phyloP scores from a whole-genome alignment of 2,888 invertebrate genomes.

The Koerneria pararmatus region DNA sequence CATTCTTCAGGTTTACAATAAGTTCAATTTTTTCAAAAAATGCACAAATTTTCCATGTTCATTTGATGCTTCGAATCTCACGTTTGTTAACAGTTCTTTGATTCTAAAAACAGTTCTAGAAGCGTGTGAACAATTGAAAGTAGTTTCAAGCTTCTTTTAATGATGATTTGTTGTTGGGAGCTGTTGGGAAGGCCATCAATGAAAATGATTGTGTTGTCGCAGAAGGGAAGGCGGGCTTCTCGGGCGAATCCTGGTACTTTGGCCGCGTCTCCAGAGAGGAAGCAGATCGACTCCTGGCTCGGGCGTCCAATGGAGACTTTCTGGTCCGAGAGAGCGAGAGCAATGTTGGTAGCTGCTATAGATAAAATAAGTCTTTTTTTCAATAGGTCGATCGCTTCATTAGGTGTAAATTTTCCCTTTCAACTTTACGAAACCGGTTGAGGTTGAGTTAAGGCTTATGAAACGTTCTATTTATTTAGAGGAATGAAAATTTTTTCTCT shows the following conservation, averaged over 20 bases:
- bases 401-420: not conserved
- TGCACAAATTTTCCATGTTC: no score
- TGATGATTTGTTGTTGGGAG: no score
- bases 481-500: no score
- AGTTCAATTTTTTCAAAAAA: no score
- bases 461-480: no score
- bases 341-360: constrained; percentile 69
- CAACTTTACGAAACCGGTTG: not conserved
- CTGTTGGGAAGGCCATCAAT: no score
- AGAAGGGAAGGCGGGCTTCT: not conserved
- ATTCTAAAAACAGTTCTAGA: no score
- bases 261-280: constrained; percentile 90
- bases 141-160: not conserved
- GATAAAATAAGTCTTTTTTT: constrained; percentile 8
- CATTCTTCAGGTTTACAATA: no score
- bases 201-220: no score
- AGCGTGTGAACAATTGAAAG: no score
- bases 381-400: not conserved
- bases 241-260: constrained; percentile 84
- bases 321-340: constrained; percentile 97
- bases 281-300: constrained; percentile 89
- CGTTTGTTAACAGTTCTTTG: no score
- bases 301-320: constrained; percentile 95
- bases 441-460: not conserved
- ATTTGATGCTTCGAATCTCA: no score